A percentile compares a stretch with the other conserved stretches of the same genome.
These are phyloP conservation scores for Anomalospiza imberbis DNA, from an alignment of 2,797 vertebrate genomes.

Conservation along the genomic window DNA sequence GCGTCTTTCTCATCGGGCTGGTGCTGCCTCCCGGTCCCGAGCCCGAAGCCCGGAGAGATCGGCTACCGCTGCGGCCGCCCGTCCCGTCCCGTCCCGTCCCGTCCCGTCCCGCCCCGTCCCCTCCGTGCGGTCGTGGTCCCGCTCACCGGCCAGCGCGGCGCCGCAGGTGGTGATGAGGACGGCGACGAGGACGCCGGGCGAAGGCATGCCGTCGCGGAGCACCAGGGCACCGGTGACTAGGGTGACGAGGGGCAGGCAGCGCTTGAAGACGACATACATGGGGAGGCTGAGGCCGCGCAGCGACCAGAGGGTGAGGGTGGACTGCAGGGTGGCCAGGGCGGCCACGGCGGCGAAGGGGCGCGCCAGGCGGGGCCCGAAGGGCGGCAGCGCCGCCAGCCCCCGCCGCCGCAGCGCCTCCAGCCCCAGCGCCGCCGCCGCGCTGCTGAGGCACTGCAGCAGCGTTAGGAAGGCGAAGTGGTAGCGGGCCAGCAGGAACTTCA, in stretches of 20 bases:
- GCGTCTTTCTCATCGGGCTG: neutral
- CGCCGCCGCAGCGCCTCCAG: constrained; percentile 86
- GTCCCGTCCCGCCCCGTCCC: neutral
- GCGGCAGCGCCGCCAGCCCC: constrained; percentile 84
- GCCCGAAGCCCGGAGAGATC: neutral
- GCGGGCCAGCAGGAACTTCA: constrained; percentile 91
- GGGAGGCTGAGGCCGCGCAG: constrained; percentile 94
- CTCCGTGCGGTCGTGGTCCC: neutral
- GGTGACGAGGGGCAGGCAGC: constrained; percentile 93
- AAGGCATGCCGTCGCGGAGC: constrained; percentile 88
- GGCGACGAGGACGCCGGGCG: constrained; percentile 85
- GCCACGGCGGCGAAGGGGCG: constrained; percentile 88
- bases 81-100: too few species aligned
- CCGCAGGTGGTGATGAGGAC: constrained; percentile 93
- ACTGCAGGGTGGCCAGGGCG: constrained; percentile 90
- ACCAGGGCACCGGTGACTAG: constrained; percentile 89
- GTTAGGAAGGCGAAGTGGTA: constrained; percentile 91
- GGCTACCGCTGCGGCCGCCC: neutral
- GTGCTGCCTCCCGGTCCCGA: neutral
- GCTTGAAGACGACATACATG: constrained; percentile 98
- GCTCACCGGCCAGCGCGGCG: constrained; percentile 90
- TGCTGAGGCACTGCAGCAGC: constrained; percentile 91
- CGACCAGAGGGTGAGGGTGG: constrained; percentile 93
- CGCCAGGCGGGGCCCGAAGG: constrained; percentile 85
- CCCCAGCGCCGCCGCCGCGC: constrained; percentile 73